Conservation (phyloP, 2,888 invertebrate genomes). For the Yponomeuta cagnagella region DNA sequence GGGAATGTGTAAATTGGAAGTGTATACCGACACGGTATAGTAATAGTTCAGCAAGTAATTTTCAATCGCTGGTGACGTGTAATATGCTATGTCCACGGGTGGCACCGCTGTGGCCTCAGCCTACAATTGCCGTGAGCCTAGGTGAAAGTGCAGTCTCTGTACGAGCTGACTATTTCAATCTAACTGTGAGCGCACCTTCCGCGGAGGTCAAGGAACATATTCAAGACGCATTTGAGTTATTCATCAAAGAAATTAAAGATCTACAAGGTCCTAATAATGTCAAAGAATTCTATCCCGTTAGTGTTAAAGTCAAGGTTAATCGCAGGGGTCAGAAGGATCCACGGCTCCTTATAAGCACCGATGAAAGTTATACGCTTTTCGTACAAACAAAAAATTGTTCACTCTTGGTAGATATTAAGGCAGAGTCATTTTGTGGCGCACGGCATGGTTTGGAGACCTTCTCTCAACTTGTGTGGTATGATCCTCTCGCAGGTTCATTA, state of each 20-base stretch:
- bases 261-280: too few relatives aligned
- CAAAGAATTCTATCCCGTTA: too few relatives aligned
- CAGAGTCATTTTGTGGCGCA: conserved; percentile 84
- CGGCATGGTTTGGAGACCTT: conserved; percentile 86
- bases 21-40: too few relatives aligned
- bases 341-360: conserved; percentile 79
- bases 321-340: conserved; percentile 58
- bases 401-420: conserved; percentile 75
- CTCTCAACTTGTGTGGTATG: conserved; percentile 87
- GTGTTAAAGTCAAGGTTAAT: conserved; percentile 65
- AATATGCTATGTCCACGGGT: conserved; percentile 84
- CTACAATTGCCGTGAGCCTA: conserved; percentile 81
- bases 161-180: conserved; percentile 53
- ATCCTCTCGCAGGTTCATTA: conserved; percentile 78
- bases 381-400: conserved; percentile 58
- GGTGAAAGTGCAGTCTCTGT: conserved; percentile 79
- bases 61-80: conserved; percentile 77
- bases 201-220: too few relatives aligned
- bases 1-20: too few relatives aligned
- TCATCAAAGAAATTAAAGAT: too few relatives aligned
- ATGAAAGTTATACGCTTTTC: conserved; percentile 84
- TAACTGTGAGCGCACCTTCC: too few relatives aligned
- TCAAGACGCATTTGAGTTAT: too few relatives aligned
- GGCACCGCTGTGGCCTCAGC: conserved; percentile 86
- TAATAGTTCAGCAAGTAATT: too few relatives aligned